Evolutionary conservation across 2,113 vertebrate genomes (phyloP).

Genomic region (Charadrius vociferus): DNA sequence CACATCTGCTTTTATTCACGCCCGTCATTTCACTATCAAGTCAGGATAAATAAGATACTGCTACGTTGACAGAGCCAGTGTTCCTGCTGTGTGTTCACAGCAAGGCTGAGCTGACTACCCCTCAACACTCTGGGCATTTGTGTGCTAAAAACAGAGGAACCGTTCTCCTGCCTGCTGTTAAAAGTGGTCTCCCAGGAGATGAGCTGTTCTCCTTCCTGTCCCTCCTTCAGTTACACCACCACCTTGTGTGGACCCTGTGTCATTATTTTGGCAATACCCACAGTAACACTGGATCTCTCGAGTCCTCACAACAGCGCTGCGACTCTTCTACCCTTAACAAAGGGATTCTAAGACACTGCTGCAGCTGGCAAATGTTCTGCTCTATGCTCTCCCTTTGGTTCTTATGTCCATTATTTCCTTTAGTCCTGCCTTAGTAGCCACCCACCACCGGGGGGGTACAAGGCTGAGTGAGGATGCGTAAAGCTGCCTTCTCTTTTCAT

Average conservation of each 20-base stretch:
- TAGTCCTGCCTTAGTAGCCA: background rate
- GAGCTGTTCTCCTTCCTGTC: background rate
- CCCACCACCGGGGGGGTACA: rapidly evolving
- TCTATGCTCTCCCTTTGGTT: background rate
- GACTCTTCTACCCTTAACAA: background rate
- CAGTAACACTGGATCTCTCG: background rate
- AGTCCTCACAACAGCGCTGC: background rate
- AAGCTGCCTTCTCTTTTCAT: background rate
- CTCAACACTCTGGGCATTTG: rapidly evolving
- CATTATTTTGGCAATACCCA: background rate
- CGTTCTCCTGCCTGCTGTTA: background rate
- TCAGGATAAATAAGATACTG: background rate
- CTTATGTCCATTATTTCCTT: background rate
- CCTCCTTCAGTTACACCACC: background rate
- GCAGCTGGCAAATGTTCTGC: background rate
- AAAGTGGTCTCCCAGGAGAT: background rate
- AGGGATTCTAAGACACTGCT: background rate
- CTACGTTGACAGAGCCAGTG: rapidly evolving
- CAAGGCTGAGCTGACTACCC: background rate
- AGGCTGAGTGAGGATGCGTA: background rate
- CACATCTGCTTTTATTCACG: background rate
- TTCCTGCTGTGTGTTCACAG: background rate
- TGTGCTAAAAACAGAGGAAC: background rate
- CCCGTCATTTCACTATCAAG: background rate
- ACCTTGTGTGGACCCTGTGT: background rate